A percentile compares a stretch with the other conserved stretches of the same genome.
These are phyloP conservation scores for Cisticola juncidis DNA, from an alignment of 2,113 vertebrate species.

Conservation along the genomic window DNA sequence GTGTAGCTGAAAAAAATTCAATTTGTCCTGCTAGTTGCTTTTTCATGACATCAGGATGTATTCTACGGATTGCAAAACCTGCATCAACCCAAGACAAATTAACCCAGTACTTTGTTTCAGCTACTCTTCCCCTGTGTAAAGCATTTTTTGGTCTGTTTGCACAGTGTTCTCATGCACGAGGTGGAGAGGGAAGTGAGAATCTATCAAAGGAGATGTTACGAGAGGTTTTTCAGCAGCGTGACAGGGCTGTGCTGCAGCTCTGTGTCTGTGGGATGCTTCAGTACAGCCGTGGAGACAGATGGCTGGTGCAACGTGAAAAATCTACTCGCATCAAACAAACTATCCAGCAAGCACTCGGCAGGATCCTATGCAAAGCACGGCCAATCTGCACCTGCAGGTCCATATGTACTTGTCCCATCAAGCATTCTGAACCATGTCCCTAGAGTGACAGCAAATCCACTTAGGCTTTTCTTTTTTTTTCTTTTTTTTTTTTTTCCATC, in stretches of 20 bases:
- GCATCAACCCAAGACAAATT: neutral
- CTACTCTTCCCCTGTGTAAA: neutral
- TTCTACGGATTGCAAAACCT: neutral
- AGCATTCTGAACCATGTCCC: neutral
- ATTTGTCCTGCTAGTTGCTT: neutral
- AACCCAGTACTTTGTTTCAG: neutral
- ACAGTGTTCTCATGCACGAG: neutral
- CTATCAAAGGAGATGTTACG: neutral
- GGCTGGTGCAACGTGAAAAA: constrained; percentile 39
- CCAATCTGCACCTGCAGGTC: constrained; percentile 18
- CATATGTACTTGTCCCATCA: neutral
- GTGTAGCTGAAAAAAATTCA: neutral
- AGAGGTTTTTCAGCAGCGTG: neutral
- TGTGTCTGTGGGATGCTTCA: neutral
- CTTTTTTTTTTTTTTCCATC: neutral
- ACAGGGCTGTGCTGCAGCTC: neutral
- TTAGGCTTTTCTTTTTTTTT: neutral
- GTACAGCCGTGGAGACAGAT: constrained; percentile 29
- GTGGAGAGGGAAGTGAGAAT: neutral
- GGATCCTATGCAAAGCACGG: neutral
- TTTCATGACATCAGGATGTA: neutral
- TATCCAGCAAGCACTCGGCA: neutral
- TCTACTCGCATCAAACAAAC: neutral
- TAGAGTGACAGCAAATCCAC: neutral
- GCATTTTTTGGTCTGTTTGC: neutral